Conservation (phyloP, 2,888 invertebrate genomes). For the Eulithis testata region DNA sequence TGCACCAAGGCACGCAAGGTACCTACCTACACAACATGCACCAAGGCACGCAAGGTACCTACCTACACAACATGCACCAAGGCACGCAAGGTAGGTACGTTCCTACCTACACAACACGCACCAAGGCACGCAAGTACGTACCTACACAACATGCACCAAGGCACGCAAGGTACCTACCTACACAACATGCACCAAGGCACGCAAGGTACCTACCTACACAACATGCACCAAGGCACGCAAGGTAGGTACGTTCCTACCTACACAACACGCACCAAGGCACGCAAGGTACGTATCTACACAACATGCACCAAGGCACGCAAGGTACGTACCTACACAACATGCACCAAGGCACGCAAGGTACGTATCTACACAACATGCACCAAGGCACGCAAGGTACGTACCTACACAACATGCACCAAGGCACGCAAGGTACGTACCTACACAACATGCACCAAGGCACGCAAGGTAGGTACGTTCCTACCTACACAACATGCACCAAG, state of each 20-base stretch:
- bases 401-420: slow-evolving; percentile 65
- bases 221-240: slow-evolving; percentile 76
- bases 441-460: slow-evolving; percentile 71
- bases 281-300: slow-evolving; percentile 77
- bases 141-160: slow-evolving; percentile 65
- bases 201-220: too few relatives aligned
- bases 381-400: slow-evolving; percentile 80
- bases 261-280: slow-evolving; percentile 67
- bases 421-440: too few relatives aligned
- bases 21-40: slow-evolving; percentile 58
- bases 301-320: slow-evolving; percentile 76
- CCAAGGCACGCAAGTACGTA: slow-evolving; percentile 76
- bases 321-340: slow-evolving; percentile 73
- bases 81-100: slow-evolving; percentile 80
- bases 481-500: slow-evolving; percentile 65
- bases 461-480: slow-evolving; percentile 83
- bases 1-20: slow-evolving; percentile 82
- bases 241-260: too few relatives aligned
- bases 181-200: slow-evolving; percentile 65
- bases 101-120: slow-evolving; percentile 63
- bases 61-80: too few relatives aligned
- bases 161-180: slow-evolving; percentile 81
- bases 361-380: too few relatives aligned
- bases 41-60: too few relatives aligned
- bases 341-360: too few relatives aligned